Evolutionary conservation across 2,888 invertebrate genomes (phyloP).

Genomic region (Apodemia zela): DNA sequence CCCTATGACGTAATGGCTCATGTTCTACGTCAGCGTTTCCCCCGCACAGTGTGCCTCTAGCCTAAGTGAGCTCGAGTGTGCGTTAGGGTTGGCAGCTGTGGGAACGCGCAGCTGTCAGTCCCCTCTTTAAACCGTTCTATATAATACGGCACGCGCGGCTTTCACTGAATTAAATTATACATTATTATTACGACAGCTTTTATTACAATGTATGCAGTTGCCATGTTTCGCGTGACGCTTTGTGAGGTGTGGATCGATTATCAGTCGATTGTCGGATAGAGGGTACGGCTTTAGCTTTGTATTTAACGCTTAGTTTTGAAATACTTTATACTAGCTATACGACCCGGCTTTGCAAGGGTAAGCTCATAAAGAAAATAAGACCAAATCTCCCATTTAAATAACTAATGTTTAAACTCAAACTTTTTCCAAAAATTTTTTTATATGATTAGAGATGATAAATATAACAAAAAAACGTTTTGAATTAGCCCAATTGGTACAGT

Average conservation of each 20-base stretch:
- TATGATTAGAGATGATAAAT: too few species aligned
- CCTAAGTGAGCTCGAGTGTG: constrained; percentile 38
- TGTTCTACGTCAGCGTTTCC: not conserved
- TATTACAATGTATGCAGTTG: constrained; percentile 59
- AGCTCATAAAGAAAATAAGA: too few species aligned
- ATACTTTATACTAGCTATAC: too few species aligned
- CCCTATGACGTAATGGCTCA: too few species aligned
- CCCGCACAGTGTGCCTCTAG: constrained; percentile 36
- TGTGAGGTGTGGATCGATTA: constrained; percentile 17
- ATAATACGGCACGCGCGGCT: constrained; percentile 70
- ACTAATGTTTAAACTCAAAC: too few species aligned
- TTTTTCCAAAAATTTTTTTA: too few species aligned
- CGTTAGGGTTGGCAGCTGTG: constrained; percentile 58
- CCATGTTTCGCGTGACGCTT: constrained; percentile 38
- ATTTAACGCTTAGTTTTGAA: not conserved
- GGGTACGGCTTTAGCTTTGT: not conserved
- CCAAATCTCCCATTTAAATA: too few species aligned
- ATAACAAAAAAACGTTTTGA: too few species aligned
- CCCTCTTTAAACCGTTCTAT: constrained; percentile 45
- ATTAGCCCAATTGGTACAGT: too few species aligned
- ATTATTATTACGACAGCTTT: constrained; percentile 63
- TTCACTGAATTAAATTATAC: constrained; percentile 74
- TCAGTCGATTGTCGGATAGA: constrained; percentile 12
- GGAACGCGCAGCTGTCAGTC: constrained; percentile 64
- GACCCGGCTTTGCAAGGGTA: too few species aligned